These are phyloP conservation scores for Dasyurus viverrinus DNA, from an alignment of 2,113 vertebrate genomes.

Conservation along the genomic window DNA sequence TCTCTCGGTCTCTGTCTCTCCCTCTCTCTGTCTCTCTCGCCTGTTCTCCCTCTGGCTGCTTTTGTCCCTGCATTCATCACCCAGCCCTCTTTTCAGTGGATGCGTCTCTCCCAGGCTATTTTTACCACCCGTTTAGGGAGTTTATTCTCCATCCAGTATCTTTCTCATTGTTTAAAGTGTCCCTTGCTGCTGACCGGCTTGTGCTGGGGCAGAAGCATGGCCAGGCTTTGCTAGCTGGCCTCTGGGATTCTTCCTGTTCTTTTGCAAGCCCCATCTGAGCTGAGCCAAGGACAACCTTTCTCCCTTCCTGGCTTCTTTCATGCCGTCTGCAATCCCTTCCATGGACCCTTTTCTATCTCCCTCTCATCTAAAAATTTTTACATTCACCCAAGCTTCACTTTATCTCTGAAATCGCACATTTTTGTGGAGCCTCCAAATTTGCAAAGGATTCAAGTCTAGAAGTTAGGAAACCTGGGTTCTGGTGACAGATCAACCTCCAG, in stretches of 20 bases:
- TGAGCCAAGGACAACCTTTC: not conserved
- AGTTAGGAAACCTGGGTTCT: not conserved
- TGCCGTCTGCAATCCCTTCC: conserved; percentile 13
- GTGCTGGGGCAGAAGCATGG: not conserved
- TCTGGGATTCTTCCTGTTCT: not conserved
- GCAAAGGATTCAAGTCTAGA: not conserved
- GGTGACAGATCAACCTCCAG: not conserved
- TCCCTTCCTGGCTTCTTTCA: conserved; percentile 40
- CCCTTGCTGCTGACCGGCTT: not conserved
- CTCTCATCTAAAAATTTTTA: not conserved
- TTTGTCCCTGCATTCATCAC: not conserved
- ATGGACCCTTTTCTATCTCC: conserved; percentile 10
- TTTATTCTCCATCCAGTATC: conserved; percentile 35
- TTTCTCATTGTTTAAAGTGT: conserved; percentile 15
- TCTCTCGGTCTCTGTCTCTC: fast-evolving
- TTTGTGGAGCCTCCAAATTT: not conserved
- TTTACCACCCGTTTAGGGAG: conserved; percentile 17
- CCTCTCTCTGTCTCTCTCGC: too few relatives aligned
- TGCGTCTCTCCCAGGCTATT: conserved; percentile 31
- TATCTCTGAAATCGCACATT: not conserved
- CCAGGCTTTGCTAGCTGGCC: conserved; percentile 5
- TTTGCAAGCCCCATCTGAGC: conserved; percentile 2
- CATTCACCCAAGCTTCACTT: not conserved
- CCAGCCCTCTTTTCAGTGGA: not conserved
- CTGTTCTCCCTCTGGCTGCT: not conserved